Conservation (phyloP, 2,797 vertebrate species). For the Helicolenus hilgendorfi region DNA sequence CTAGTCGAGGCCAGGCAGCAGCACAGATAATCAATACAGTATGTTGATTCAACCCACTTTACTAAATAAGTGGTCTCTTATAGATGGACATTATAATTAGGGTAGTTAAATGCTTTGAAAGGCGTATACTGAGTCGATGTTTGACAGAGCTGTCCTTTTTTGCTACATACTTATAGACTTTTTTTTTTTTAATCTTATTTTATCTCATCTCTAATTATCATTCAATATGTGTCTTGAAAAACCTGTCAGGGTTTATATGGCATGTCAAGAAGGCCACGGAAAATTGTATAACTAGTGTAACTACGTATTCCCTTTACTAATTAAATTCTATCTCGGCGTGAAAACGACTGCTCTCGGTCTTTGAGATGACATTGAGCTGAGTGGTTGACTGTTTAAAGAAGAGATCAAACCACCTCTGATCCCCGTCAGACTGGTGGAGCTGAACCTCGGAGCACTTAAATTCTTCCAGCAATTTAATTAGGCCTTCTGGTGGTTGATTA, state of each 20-base stretch:
- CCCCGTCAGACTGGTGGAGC: not conserved
- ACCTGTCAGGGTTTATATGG: not conserved
- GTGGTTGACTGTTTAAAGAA: not conserved
- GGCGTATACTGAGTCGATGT: not conserved
- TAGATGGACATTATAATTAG: conserved; percentile 49
- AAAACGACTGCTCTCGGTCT: not conserved
- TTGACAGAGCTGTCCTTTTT: not conserved
- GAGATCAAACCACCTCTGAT: conserved; percentile 9
- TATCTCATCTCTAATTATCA: not conserved
- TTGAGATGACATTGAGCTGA: not conserved
- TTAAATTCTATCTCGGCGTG: not conserved
- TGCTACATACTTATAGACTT: not conserved
- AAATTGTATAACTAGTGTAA: not conserved
- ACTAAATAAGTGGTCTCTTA: conserved; percentile 63
- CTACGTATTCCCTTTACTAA: not conserved
- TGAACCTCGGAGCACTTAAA: not conserved
- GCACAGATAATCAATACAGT: conserved; percentile 63
- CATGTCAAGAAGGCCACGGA: not conserved
- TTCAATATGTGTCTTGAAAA: not conserved
- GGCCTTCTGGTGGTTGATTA: conserved; percentile 5
- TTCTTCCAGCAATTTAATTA: conserved; percentile 21
- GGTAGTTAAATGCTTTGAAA: conserved; percentile 40
- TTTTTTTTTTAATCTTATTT: not conserved
- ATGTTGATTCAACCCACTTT: conserved; percentile 72
- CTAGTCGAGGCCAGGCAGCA: conserved; percentile 29